Base-by-base conservation (phyloP, 1,140 invertebrate species). In the Hesperophylax magnus region DNA sequence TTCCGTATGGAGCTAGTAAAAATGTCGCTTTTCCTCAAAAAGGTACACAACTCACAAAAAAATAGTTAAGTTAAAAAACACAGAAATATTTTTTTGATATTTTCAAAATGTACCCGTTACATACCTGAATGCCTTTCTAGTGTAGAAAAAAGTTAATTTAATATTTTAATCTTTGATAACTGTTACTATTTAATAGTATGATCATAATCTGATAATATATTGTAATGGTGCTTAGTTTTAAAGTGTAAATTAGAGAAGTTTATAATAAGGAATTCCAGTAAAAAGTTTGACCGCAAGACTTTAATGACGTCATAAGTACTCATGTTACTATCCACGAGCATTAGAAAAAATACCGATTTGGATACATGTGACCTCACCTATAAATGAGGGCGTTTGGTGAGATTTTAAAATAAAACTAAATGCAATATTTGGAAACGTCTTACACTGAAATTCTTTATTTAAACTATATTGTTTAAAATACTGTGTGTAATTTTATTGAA, bases 141-240 rank as follows among this genome's bases (percentile, higher is more conserved):
- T 34, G 52, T 27, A 56, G 53, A 75, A 27, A 20, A 7, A 1
- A 9, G 11, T 9, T 27, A 24, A 24, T 24, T 65, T 31, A 65
- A 27, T 22, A 27, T 31, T 31, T 65, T 7, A 65, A 34, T 22
- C 15, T 61, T 61, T 61, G 20, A 24, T 24, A 61, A 61, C 18
- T 22, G 58, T 24, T 61, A 61, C 58, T 61, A 61, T 61, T 61
- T 67, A 31, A 67, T 67, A 67, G 63, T 67, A 67, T n/a, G 63
- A 67, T 61, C 11, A 14, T 24, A 24, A 22, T 61, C 58, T 61
- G 58, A 47, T 47, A 47, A 47, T 61, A 61, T 22, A 14, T 61
- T 14, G 7, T 61, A 67, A 67, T 67, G 63, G 63, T 67, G 63
- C 63, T 67, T 67, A 67, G 63, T 27, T 67, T 27, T 67, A 67